These are phyloP conservation scores for Diabrotica virgifera DNA, from an alignment of 1,140 invertebrate genomes.

Conservation along the genomic window DNA sequence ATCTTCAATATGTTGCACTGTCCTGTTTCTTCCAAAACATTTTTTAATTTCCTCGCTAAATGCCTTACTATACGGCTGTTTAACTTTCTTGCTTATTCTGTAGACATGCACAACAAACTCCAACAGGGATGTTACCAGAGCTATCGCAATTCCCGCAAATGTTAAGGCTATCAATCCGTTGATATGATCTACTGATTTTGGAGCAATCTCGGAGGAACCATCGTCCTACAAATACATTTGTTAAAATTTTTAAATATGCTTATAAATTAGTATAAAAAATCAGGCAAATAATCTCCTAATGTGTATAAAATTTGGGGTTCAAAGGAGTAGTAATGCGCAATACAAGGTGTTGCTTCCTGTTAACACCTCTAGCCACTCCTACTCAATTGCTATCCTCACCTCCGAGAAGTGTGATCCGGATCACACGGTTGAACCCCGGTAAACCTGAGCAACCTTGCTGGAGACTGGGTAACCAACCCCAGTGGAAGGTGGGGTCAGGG, in stretches of 20 bases:
- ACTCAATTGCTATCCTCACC: too few relatives aligned
- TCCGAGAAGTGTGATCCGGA: too few relatives aligned
- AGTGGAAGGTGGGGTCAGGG: too few relatives aligned
- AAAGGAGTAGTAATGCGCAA: too few relatives aligned
- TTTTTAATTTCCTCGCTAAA: constrained; percentile 7
- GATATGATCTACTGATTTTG: constrained; percentile 56
- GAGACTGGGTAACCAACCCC: too few relatives aligned
- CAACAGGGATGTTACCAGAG: constrained; percentile 31
- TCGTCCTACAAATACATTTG: constrained; percentile 20
- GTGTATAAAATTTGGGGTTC: too few relatives aligned
- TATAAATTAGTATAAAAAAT: too few relatives aligned
- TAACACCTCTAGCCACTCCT: too few relatives aligned
- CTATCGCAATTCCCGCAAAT: constrained; percentile 32
- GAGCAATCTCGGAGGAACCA: constrained; percentile 49
- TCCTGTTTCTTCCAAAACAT: not conserved
- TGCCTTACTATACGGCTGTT: constrained; percentile 1
- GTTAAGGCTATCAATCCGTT: constrained; percentile 59
- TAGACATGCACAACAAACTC: constrained; percentile 34
- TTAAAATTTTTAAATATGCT: not conserved
- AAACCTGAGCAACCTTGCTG: too few relatives aligned
- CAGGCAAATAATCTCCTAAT: too few relatives aligned
- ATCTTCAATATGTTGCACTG: not conserved
- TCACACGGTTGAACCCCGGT: too few relatives aligned
- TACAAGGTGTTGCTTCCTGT: too few relatives aligned
- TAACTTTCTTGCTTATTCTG: constrained; percentile 5